Conservation (phyloP, 2,888 invertebrate genomes). For the Polietes domitor region DNA sequence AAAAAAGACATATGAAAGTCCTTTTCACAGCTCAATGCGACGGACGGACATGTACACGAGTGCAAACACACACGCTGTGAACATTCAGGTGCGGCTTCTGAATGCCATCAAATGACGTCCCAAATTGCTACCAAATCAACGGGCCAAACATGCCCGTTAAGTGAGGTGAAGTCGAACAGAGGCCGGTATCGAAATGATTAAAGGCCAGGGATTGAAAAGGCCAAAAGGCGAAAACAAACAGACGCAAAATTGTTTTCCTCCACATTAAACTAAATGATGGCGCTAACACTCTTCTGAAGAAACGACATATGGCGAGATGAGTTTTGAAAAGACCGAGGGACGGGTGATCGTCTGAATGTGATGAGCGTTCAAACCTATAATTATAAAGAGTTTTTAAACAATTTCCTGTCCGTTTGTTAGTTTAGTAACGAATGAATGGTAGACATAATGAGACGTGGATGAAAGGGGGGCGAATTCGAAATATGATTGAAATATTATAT, state of each 20-base stretch:
- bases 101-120: conserved; percentile 21
- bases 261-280: conserved; percentile 24
- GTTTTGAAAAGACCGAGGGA: neutral
- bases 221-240: conserved; percentile 15
- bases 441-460: too few relatives aligned
- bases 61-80: neutral
- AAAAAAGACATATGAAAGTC: conserved; percentile 1
- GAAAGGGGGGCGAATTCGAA: neutral
- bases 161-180: neutral
- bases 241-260: conserved; percentile 7
- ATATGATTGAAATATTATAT: neutral
- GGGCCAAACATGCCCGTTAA: neutral
- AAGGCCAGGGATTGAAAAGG: conserved; percentile 1
- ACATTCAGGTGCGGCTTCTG: conserved; percentile 25
- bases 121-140: conserved; percentile 8
- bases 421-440: neutral
- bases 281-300: conserved; percentile 25
- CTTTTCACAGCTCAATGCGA: neutral
- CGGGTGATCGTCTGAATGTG: conserved; percentile 39
- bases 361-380: conserved; percentile 48
- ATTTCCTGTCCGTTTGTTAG: conserved; percentile 46
- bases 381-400: conserved; percentile 35
- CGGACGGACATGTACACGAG: too few relatives aligned
- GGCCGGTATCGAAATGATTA: neutral
- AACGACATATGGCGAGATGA: conserved; percentile 49